Evolutionary conservation across 2,797 vertebrate genomes (phyloP).

Genomic region (Masticophis lateralis): DNA sequence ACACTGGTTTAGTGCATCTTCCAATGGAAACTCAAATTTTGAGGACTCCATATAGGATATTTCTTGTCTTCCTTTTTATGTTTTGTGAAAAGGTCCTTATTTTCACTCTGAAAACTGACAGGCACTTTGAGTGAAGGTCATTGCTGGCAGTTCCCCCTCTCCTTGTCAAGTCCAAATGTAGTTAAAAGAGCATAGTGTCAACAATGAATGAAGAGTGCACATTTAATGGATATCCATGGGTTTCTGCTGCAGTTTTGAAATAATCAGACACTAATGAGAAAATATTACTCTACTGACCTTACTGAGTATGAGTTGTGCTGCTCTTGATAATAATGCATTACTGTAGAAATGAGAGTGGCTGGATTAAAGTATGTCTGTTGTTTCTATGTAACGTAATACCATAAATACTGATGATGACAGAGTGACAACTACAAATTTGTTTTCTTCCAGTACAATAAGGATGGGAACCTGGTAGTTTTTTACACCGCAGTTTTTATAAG

Average conservation of each 20-base stretch:
- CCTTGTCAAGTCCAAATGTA: neutral
- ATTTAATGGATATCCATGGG: constrained; percentile 19
- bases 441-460: rapidly evolving
- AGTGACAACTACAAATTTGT: neutral
- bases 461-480: neutral
- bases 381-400: neutral
- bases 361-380: neutral
- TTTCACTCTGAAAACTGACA: constrained; percentile 9
- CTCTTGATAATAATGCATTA: neutral
- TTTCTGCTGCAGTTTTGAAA: constrained; percentile 8
- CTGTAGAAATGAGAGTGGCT: neutral
- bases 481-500: neutral
- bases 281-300: neutral
- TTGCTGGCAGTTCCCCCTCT: neutral
- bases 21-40: constrained; percentile 8
- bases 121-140: constrained; percentile 16
- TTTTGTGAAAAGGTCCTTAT: neutral
- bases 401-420: rapidly evolving
- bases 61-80: constrained; percentile 13
- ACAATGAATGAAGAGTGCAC: constrained; percentile 7
- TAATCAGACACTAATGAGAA: constrained; percentile 15
- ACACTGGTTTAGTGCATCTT: neutral
- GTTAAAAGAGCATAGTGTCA: constrained; percentile 25
- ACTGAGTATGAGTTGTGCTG: neutral
- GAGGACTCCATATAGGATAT: neutral